Evolutionary conservation across 1,140 invertebrate genomes (phyloP).

Genomic region (Eueides isabella): DNA sequence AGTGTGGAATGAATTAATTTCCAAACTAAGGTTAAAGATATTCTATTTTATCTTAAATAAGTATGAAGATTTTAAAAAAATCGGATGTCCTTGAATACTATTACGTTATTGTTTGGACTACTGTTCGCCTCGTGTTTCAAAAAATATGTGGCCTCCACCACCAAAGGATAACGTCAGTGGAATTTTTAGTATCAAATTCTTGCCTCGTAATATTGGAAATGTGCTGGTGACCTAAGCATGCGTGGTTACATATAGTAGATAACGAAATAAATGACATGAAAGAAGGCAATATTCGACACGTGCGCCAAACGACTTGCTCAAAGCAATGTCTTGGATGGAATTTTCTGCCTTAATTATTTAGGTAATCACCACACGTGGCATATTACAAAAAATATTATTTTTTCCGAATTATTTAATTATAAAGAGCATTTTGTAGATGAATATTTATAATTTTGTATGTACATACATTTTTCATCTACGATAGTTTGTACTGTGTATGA

Average conservation of each 20-base stretch:
- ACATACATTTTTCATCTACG: neutral
- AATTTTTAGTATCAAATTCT: constrained; percentile 27
- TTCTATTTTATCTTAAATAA: neutral
- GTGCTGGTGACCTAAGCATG: constrained; percentile 1
- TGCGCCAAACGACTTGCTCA: constrained; percentile 38
- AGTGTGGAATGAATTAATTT: too few species aligned
- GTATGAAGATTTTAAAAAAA: neutral
- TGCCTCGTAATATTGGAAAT: constrained; percentile 25
- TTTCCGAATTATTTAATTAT: neutral
- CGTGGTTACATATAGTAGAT: neutral
- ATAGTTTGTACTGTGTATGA: too few species aligned
- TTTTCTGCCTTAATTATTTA: neutral
- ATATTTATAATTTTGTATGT: neutral
- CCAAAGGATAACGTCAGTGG: constrained; percentile 16
- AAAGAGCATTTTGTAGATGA: neutral
- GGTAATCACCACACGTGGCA: neutral
- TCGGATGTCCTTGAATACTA: neutral
- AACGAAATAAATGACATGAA: constrained; percentile 45
- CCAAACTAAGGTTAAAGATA: neutral
- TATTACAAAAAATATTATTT: neutral
- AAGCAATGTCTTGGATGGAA: neutral
- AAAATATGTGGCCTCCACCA: constrained; percentile 13
- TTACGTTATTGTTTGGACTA: neutral
- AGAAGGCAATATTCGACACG: constrained; percentile 46
- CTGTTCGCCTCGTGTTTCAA: neutral